Evolutionary conservation across 2,113 vertebrate species (phyloP).

Genomic region (Cyphotilapia sp.): DNA sequence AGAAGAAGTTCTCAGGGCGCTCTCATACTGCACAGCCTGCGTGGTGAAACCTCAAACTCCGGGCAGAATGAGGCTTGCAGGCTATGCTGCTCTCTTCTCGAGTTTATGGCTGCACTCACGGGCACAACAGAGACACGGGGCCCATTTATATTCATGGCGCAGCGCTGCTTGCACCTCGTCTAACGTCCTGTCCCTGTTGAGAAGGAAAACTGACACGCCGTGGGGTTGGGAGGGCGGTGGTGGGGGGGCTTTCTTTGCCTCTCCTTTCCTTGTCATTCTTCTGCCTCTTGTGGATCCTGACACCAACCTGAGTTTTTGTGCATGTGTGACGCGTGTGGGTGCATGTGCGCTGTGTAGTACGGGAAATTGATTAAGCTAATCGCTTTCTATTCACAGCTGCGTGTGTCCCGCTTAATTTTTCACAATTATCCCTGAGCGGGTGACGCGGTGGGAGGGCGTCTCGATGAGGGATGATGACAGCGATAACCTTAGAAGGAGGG

Average conservation of each 20-base stretch:
- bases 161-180: conserved; percentile 23
- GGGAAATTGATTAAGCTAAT: conserved; percentile 27
- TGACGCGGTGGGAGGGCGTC: background rate
- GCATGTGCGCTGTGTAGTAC: background rate
- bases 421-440: conserved; percentile 30
- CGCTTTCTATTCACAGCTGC: conserved; percentile 6
- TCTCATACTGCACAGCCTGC: background rate
- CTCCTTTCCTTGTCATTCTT: conserved; percentile 18
- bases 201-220: conserved; percentile 45
- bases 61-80: background rate
- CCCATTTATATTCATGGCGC: conserved; percentile 59
- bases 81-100: background rate
- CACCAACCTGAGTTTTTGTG: conserved; percentile 15
- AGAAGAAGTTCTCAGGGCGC: background rate
- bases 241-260: background rate
- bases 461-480: conserved; percentile 18
- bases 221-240: background rate
- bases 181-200: conserved; percentile 45
- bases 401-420: conserved; percentile 20
- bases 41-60: conserved; percentile 17
- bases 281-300: conserved; percentile 18
- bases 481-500: conserved; percentile 7
- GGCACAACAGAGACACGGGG: conserved; percentile 22
- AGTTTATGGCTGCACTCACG: conserved; percentile 40
- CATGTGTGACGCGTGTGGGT: background rate